Evolutionary conservation across 2,888 invertebrate genomes (phyloP), one percentile per base, ranked within the genome.

Genomic region (Anthrax anthrax): DNA sequence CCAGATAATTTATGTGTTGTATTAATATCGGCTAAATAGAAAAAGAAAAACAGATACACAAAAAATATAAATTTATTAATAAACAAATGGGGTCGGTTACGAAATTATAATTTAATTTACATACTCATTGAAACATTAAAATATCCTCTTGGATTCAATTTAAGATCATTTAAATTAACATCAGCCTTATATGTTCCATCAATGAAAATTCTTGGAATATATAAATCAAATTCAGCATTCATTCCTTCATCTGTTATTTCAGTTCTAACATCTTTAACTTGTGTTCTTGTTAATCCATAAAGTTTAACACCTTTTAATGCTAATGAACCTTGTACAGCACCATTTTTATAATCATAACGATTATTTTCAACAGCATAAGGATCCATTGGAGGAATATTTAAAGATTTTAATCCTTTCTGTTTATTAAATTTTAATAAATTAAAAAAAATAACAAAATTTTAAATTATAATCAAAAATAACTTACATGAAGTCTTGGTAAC

Each of bases 41-140:
- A 23, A 23, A 8, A 23, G 23, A 23, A 8, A 23, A 8, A 23
- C 5, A 23, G 23, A 23, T 4, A 23, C 32, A 38, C 27, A 46
- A 29, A 45, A 32, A 44, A 37, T 38, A 37, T 41, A 42, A 34
- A 45, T 37, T 39, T 4, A 46, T 29, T 42, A 43, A 18, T 43
- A 16, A 43, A 37, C 18, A 18, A 32, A 39, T 39, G 41, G n/a
- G n/a, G n/a, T n/a, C n/a, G n/a, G n/a, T n/a, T n/a, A n/a, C n/a
- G n/a, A n/a, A n/a, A n/a, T n/a, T n/a, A n/a, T n/a, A n/a, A n/a
- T n/a, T 32, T 32, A 12, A 32, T 32, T 12, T 12, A 66, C 72
- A 71, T 63, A 81, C 82, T 70, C 73, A 80, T 72, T 37, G 74
- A 72, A 3, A 72, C 64, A 56, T 73, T 75, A 57, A 76, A 77